Evolutionary conservation across 2,113 vertebrate genomes (phyloP).

Genomic region (Muscicapa adusta): DNA sequence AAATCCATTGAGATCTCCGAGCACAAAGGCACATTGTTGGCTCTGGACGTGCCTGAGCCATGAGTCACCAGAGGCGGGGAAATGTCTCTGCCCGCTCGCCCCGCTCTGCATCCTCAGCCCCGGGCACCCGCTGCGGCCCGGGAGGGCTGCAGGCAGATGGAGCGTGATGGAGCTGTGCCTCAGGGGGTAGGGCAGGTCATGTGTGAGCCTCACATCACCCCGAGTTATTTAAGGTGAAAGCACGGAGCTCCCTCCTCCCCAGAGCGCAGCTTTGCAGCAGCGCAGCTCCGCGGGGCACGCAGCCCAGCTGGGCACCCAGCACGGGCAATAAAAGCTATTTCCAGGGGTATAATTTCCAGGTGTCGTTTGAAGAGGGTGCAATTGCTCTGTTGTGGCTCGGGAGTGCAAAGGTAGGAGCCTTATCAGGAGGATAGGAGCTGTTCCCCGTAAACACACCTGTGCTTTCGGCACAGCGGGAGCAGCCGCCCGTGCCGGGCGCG

Average conservation of each 20-base stretch:
- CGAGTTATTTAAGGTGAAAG: background rate
- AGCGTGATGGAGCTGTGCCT: background rate
- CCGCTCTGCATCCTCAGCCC: background rate
- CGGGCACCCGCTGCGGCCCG: rapidly evolving
- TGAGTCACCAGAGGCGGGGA: slow-evolving; percentile 49
- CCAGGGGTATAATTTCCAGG: rapidly evolving
- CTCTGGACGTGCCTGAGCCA: slow-evolving; percentile 19
- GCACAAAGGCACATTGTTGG: slow-evolving; percentile 47
- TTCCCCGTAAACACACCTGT: background rate
- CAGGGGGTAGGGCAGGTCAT: background rate
- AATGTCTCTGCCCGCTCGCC: background rate
- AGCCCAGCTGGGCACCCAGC: background rate
- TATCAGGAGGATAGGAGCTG: background rate
- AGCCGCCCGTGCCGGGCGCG: background rate
- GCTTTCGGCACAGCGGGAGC: background rate
- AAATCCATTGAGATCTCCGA: slow-evolving; percentile 5
- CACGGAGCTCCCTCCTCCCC: background rate
- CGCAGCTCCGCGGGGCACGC: background rate
- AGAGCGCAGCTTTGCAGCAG: background rate
- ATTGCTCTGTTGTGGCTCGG: background rate
- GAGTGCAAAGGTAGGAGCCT: background rate
- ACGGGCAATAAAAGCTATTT: background rate
- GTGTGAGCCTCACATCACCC: background rate
- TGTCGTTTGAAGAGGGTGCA: background rate
- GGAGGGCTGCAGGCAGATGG: rapidly evolving